Base-by-base conservation (phyloP, 2,797 vertebrate species). In the Fringilla coelebs region DNA sequence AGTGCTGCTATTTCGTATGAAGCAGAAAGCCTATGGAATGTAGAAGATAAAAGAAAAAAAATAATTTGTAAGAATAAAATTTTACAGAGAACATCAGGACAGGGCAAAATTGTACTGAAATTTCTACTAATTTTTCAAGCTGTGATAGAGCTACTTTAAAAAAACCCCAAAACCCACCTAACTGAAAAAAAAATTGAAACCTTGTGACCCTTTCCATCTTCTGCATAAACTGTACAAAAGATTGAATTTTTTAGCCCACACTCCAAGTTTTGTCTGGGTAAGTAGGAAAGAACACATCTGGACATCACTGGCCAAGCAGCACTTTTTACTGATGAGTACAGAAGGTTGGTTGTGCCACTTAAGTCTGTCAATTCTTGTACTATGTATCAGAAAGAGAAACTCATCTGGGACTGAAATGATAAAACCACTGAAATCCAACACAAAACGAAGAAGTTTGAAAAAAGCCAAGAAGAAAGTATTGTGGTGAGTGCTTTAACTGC, bases 121-220 rank as follows among this genome's bases (percentile, higher is more conserved):
- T 88, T 72, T 62, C 25, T 40, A 13, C 9, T 51, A 2, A 10
- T 43, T 62, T 80, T 80, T 62, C 26, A 60, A 76, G 38, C n/a
- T 80, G 9, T 24, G 18, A 40, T 26, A 45, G 25, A 72, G 13
- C 7, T 70, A 43, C 21, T 65, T 71, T n/a, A 54, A 57, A 61
- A 25, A 74, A 63, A 6, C 0, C 2, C 11, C 3, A 17, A 48
- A 48, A 19, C 8, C 6, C 28, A 61, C 1, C 1, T 21, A 76
- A 40, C 6, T 31, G 25, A 9, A 79, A 82, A 84, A 76, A 54
- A 49, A 51, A 11, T 1, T 3, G 3, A 49, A 66, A 38, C 16
- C 7, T 14, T 46, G 3, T 32, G 71, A 60, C 10, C 9, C 6
- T 45, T 45, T 66, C 5, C 17, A 62, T 48, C 29, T 8, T 49